Conservation (phyloP, 2,888 invertebrate species). For the Diogma glabrata region DNA sequence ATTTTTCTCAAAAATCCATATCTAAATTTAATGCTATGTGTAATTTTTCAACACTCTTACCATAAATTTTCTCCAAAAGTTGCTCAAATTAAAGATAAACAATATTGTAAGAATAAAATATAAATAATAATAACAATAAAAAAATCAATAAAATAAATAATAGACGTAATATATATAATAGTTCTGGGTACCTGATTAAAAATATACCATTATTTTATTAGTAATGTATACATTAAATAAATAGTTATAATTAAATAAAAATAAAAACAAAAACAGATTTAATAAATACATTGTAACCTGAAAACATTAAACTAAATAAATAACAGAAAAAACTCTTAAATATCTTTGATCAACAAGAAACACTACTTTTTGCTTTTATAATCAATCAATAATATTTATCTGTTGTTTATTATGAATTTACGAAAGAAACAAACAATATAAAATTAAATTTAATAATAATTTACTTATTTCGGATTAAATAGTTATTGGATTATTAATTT, state of each 20-base stretch:
- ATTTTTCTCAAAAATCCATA: too few species aligned
- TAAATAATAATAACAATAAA: neutral
- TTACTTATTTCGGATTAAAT: too few species aligned
- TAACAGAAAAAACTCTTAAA: neutral
- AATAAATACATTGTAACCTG: slow-evolving; percentile 4
- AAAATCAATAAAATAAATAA: neutral
- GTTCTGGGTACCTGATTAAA: slow-evolving; percentile 9
- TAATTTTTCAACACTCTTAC: too few species aligned
- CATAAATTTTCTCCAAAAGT: too few species aligned
- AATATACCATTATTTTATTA: slow-evolving; percentile 11
- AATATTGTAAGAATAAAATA: neutral
- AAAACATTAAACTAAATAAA: slow-evolving; percentile 2
- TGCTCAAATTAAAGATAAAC: neutral
- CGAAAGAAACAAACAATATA: too few species aligned
- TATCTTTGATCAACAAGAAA: too few species aligned
- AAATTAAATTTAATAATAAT: too few species aligned
- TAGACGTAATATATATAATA: neutral
- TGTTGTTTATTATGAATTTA: too few species aligned
- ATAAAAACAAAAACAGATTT: slow-evolving; percentile 5
- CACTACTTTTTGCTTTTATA: too few species aligned
- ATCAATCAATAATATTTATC: too few species aligned
- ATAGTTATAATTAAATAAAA: neutral
- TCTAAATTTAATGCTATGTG: too few species aligned
- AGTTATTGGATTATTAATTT: too few species aligned
- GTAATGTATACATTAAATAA: slow-evolving; percentile 9